Evolutionary conservation across 2,797 vertebrate genomes (phyloP), one percentile per base, ranked within the genome.

Genomic region (Hyperoplus immaculatus): DNA sequence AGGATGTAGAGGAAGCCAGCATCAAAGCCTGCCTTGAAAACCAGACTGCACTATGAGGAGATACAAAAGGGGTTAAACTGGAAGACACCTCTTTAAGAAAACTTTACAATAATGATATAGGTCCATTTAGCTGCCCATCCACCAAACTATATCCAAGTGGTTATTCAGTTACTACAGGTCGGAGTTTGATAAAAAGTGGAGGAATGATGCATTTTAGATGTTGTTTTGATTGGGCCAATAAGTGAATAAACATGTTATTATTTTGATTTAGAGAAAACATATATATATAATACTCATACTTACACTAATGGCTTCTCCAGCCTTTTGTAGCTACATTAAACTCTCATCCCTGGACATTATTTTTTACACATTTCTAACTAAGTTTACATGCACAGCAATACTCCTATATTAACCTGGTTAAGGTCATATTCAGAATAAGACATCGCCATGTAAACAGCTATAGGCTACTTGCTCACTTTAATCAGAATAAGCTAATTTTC

Each of bases 1-100:
- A 99, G 95, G 84, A 97, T 76, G 80, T 95, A 97, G 60, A 98
- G 96, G 89, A 98, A 99, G 53, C 90, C 86, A 0, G 92, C 7
- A 0, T 99, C 97, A 6, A 98, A 95, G 0, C 89, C 1, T 0
- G 94, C 96, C 92, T 98, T 99, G 85, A 96, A 95, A 68, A 98
- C 0, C 63, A 99, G 94, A 72, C 97, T 99, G 15, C 51, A 2
- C 94, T 94, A 13, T 14, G 14, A 47, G 3, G 41, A 67, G 10
- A 83, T 4, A 67, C 29, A 72, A 72, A 11, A 5, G 62, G 4
- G 50, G 49, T 86, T 68, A 77, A 70, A 80, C 1, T 18, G 8
- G 5, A 36, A 72, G 12, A 67, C 10, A 60, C 29, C 39, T 53
- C 59, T 66, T 68, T 6, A 11, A 47, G 0, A 2, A 38, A 10